These are phyloP conservation scores for Apoderus coryli DNA, from an alignment of 2,888 invertebrate species.

Conservation along the genomic window DNA sequence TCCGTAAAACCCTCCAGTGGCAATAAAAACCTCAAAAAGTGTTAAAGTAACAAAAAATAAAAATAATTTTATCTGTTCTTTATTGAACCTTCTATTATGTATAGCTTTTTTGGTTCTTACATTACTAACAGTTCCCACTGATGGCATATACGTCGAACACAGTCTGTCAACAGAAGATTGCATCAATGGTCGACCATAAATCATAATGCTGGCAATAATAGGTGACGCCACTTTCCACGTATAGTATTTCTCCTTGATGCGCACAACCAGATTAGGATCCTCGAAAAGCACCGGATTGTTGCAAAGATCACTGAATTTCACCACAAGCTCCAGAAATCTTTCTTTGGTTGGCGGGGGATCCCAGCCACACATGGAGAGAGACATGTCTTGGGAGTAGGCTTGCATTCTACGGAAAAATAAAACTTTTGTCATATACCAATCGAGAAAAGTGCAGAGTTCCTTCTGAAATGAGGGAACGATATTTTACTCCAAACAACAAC, in stretches of 20 bases:
- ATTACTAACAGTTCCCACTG: too few species aligned
- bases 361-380: constrained; percentile 67
- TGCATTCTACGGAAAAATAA: constrained; percentile 22
- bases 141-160: constrained; percentile 29
- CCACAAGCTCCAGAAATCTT: constrained; percentile 38
- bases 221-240: constrained; percentile 87
- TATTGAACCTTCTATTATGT: too few species aligned
- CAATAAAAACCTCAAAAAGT: too few species aligned
- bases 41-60: too few species aligned
- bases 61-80: too few species aligned
- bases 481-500: too few species aligned
- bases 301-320: constrained; percentile 48
- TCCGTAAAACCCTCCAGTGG: too few species aligned
- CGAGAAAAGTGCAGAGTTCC: too few species aligned
- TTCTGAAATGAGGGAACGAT: too few species aligned
- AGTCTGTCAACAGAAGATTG: constrained; percentile 34
- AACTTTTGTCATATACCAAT: constrained; percentile 2
- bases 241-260: constrained; percentile 76
- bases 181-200: constrained; percentile 75
- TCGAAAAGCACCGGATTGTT: constrained; percentile 60
- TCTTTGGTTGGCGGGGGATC: constrained; percentile 35
- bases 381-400: constrained; percentile 44
- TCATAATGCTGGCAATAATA: constrained; percentile 72
- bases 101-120: too few species aligned
- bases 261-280: constrained; percentile 71